Percentiles rank a stretch among this genome's conserved stretches.
These are phyloP conservation scores for Tachyglossus aculeatus DNA, from an alignment of 2,797 vertebrate genomes.

Conservation along the genomic window DNA sequence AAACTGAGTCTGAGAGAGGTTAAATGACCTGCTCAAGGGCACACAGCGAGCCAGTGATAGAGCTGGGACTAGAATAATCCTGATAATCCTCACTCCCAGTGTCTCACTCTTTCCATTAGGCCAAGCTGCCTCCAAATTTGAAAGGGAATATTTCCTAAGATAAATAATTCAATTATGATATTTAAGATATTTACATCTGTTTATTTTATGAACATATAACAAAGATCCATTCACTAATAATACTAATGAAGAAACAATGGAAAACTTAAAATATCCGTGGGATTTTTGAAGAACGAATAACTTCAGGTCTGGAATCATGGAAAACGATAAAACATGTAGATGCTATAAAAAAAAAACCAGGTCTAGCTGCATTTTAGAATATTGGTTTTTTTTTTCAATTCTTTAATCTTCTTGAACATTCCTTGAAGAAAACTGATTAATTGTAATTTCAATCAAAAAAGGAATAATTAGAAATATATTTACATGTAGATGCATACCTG, in stretches of 20 bases:
- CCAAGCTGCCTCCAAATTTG: background rate
- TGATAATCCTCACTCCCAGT: too few species aligned
- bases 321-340: background rate
- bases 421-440: background rate
- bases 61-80: too few species aligned
- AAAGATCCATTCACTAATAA: too few species aligned
- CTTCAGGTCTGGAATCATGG: background rate
- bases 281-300: too few species aligned
- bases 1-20: too few species aligned
- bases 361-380: background rate
- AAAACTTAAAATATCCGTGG: too few species aligned
- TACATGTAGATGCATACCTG: too few species aligned
- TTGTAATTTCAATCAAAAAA: background rate
- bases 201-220: too few species aligned
- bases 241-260: slow-evolving; percentile 10
- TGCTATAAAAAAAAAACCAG: slow-evolving; percentile 5
- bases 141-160: background rate
- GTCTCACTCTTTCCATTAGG: too few species aligned
- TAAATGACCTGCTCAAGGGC: too few species aligned
- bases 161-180: background rate
- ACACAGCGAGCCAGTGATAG: too few species aligned
- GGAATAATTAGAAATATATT: background rate
- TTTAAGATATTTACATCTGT: fast-evolving
- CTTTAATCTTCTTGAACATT: background rate
- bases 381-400: background rate